Percentiles rank a stretch among this genome's conserved stretches.
Conservation (phyloP, 2,797 vertebrate species). For the Erethizon dorsatum region DNA sequence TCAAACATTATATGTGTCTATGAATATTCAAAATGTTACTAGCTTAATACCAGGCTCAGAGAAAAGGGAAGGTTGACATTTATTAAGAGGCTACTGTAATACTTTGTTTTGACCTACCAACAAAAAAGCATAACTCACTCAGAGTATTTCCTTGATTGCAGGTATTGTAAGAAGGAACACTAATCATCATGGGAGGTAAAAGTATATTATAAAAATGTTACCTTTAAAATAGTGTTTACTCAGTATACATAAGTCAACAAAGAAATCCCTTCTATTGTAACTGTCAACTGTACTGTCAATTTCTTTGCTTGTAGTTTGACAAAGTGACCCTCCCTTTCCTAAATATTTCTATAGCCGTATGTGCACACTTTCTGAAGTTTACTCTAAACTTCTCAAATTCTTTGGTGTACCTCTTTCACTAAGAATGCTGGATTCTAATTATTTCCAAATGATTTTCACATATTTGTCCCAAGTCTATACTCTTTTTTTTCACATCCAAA, state of each 20-base stretch:
- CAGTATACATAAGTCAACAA: neutral
- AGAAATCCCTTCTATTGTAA: constrained; percentile 29
- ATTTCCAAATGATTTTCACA: neutral
- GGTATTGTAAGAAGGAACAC: neutral
- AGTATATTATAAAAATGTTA: constrained; percentile 58
- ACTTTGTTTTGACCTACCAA: constrained; percentile 71
- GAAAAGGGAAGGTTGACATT: constrained; percentile 77
- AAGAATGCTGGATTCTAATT: neutral
- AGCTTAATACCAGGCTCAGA: constrained; percentile 75
- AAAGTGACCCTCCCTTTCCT: constrained; percentile 18
- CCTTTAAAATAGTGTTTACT: constrained; percentile 56
- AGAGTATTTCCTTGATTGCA: constrained; percentile 21
- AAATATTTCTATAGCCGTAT: neutral
- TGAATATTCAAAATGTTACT: constrained; percentile 75
- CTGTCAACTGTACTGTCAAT: neutral
- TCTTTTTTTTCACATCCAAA: neutral
- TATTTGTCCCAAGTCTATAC: neutral
- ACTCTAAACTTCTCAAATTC: neutral
- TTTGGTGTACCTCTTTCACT: neutral
- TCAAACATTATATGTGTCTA: constrained; percentile 62
- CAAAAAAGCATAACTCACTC: constrained; percentile 29
- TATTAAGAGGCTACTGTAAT: constrained; percentile 71
- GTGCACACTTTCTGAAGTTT: neutral
- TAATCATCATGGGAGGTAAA: constrained; percentile 43
- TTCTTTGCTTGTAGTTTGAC: constrained; percentile 3